A percentile compares a stretch with the other conserved stretches of the same genome.
Evolutionary conservation across 2,888 invertebrate genomes (phyloP).

Genomic region (Loripinus fragilis): DNA sequence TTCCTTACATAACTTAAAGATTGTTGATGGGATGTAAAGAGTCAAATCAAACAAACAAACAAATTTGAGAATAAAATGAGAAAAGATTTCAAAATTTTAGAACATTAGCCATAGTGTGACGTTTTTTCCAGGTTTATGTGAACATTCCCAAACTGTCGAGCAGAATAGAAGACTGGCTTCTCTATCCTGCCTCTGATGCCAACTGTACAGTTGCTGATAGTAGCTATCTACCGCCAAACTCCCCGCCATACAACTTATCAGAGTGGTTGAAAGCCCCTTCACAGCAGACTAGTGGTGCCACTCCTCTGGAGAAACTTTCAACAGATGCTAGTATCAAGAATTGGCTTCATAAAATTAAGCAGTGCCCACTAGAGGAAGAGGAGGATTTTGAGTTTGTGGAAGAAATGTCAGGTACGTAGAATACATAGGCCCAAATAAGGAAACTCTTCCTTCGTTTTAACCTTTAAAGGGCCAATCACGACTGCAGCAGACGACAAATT

Average conservation of each 20-base stretch:
- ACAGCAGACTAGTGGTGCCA: constrained; percentile 7
- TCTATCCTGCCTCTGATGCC: constrained; percentile 47
- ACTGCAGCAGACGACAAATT: too few species aligned
- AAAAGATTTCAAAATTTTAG: too few species aligned
- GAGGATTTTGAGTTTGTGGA: constrained; percentile 78
- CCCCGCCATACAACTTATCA: constrained; percentile 51
- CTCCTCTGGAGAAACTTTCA: constrained; percentile 41
- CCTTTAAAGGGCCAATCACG: too few species aligned
- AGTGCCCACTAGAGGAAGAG: constrained; percentile 77
- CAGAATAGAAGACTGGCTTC: constrained; percentile 75
- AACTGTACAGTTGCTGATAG: constrained; percentile 29
- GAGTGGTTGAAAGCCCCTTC: constrained; percentile 60
- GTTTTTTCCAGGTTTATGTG: constrained; percentile 70
- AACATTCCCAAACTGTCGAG: constrained; percentile 74
- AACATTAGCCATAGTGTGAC: too few species aligned
- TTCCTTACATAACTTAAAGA: too few species aligned
- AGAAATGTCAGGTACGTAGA: constrained; percentile 52
- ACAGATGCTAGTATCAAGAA: constrained; percentile 75
- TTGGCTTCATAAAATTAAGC: constrained; percentile 80
- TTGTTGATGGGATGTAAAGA: too few species aligned
- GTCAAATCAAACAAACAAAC: too few species aligned
- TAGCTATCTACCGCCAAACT: constrained; percentile 55
- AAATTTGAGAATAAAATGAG: too few species aligned
- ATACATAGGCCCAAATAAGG: too few species aligned
- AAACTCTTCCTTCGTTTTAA: too few species aligned